Base-by-base conservation (phyloP, 2,113 vertebrate species). In the Nibea albiflora region DNA sequence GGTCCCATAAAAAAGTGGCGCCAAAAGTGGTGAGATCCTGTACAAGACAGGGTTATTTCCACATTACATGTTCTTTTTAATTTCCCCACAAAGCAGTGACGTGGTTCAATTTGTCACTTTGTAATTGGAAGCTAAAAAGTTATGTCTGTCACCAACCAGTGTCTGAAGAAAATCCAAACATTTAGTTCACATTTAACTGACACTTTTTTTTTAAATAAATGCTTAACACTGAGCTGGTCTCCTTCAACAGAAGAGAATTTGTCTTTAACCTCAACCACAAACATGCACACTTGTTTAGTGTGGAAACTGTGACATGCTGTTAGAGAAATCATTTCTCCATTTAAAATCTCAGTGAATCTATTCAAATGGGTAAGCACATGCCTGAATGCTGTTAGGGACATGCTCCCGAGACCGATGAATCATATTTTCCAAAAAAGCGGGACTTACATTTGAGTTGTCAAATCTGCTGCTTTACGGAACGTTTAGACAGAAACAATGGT, bases 401-500 rank as follows among this genome's bases (percentile, higher is more conserved):
- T 84, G 88, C 87, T 81, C 42, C 62, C 46, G 56, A 67, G 8
- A 67, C 31, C 22, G 28, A 76, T 22, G 4, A 31, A 71, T 68
- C 20, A 44, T 17, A 63, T 46, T 85, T 75, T 78, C 46, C n/a
- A 74, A 75, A 72, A 82, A 72, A 56, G 47, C 1, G 20, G 15
- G 39, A 94, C 90, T 91, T 91, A 90, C 88, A 78, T 86, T 75
- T 2, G 17, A 79, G 62, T 31, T 60, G 77, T 81, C 80, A 87
- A 80, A 83, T 91, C 91, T 84, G 92, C 87, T 74, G 88, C 88
- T 84, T 88, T 76, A 65, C 57, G 53, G 22, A 84, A 86, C 1
- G 10, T 89, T 85, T 88, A 72, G 72, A 88, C 80, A 92, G 78
- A 92, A 78, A 79, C 35, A 60, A 86, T 53, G 75, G 63, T 92